Base-by-base conservation (phyloP, 1,140 invertebrate species). In the Aphis craccivora region DNA sequence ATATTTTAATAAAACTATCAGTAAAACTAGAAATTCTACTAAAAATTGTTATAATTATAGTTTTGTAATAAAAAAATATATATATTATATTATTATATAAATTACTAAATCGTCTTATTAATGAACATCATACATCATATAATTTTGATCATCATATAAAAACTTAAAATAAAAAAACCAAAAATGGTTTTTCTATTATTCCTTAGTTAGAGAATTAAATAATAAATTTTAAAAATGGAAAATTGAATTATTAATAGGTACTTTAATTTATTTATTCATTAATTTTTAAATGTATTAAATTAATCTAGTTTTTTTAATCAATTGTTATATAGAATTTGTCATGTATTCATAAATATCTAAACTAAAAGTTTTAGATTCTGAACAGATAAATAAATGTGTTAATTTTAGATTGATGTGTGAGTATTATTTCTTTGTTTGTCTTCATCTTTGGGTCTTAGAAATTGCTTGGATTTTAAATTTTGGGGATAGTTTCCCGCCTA, bases 1-100 rank as follows among this genome's bases (percentile, higher is more conserved):
- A 93, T 84, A 67, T 60, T 90, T 90, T 51, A 9, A 55, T 43
- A 55, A 30, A 40, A 90, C 89, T 55, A 30, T 5, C 53, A 90
- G 88, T 30, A 25, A 30, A 60, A 90, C 37, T 30, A 25, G 35
- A 40, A 37, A 22, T 35, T 60, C n/a, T 53, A 89, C n/a, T n/a
- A 35, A 23, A 45, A 86, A 30, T 35, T 53, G 20, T 25, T 35
- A 88, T 51, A 51, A 53, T 88, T 89, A 37, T 18, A 60, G 88
- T 30, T 90, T 43, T 30, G 35, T 45, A 60, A 90, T 51, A 37
- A 53, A 89, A 3, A 35, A 35, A 30, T n/a, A 40, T 48, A 87
- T 0, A 6, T 35, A 35, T 45, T 30, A 5, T n/a, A n/a, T n/a
- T 6, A 30, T 84, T 11, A n/a, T 67, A 67, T 67, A 8, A 60